Evolutionary conservation across 2,888 invertebrate species (phyloP).

Genomic region (Megastigmus dorsalis): DNA sequence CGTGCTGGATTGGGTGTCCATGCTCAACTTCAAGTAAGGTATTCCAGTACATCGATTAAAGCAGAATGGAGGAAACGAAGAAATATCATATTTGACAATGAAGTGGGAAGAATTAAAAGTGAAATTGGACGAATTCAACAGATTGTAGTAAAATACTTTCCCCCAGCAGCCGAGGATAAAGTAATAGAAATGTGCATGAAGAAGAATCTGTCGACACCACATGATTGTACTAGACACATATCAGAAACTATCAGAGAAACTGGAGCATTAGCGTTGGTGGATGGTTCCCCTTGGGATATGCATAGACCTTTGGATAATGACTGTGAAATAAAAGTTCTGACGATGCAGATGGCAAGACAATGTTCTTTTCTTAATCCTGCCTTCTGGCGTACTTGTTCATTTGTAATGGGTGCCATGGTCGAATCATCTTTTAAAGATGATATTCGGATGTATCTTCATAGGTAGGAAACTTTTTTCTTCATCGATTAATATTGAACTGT

Average conservation of each 20-base stretch:
- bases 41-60: slow-evolving; percentile 52
- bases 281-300: slow-evolving; percentile 93
- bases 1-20: slow-evolving; percentile 29
- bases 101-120: slow-evolving; percentile 84
- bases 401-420: slow-evolving; percentile 88
- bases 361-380: slow-evolving; percentile 82
- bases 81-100: slow-evolving; percentile 84
- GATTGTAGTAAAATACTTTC: slow-evolving; percentile 89
- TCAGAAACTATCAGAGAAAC: slow-evolving; percentile 64
- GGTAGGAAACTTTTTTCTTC: slow-evolving; percentile 36
- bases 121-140: slow-evolving; percentile 91
- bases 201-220: slow-evolving; percentile 92
- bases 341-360: slow-evolving; percentile 76
- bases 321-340: slow-evolving; percentile 64
- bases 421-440: slow-evolving; percentile 87
- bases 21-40: slow-evolving; percentile 17
- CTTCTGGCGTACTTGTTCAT: slow-evolving; percentile 95
- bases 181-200: slow-evolving; percentile 91
- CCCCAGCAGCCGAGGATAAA: slow-evolving; percentile 78
- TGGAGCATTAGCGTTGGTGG: slow-evolving; percentile 87
- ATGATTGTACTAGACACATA: slow-evolving; percentile 83
- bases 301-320: slow-evolving; percentile 84
- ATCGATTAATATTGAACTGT: too few relatives aligned
- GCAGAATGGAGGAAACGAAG: slow-evolving; percentile 77
- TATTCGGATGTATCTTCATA: slow-evolving; percentile 84